Conservation (phyloP, 2,113 vertebrate species). For the Pachyramphus minor region DNA sequence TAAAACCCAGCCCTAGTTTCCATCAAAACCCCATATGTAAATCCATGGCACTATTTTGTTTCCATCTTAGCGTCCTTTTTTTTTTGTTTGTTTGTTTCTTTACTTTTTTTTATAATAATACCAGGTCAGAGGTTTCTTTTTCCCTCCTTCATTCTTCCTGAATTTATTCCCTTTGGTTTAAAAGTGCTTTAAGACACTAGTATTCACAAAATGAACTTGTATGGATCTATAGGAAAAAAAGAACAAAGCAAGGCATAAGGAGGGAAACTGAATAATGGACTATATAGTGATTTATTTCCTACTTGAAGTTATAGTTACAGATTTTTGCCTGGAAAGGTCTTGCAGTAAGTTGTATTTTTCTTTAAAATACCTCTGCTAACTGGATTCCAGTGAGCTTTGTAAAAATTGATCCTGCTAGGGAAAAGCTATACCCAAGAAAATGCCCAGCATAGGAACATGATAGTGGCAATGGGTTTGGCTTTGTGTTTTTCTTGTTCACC, state of each 20-base stretch:
- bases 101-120: constrained; percentile 65
- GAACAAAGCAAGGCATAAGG: not conserved
- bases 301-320: not conserved
- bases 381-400: not conserved
- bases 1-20: constrained; percentile 82
- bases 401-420: not conserved
- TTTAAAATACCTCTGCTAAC: not conserved
- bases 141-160: constrained; percentile 69
- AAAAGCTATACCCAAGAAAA: not conserved
- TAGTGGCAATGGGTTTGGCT: not conserved
- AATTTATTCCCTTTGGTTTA: constrained; percentile 58
- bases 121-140: constrained; percentile 73
- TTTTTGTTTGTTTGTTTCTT: constrained; percentile 66
- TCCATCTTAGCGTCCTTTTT: constrained; percentile 82
- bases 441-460: not conserved
- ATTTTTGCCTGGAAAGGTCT: not conserved
- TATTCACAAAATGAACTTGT: not conserved
- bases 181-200: not conserved
- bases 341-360: not conserved
- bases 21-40: constrained; percentile 82
- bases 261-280: not conserved
- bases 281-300: not conserved
- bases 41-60: constrained; percentile 84
- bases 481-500: not conserved
- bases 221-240: not conserved